Conservation (phyloP, 2,113 vertebrate species). For the Alligator mississippiensis region DNA sequence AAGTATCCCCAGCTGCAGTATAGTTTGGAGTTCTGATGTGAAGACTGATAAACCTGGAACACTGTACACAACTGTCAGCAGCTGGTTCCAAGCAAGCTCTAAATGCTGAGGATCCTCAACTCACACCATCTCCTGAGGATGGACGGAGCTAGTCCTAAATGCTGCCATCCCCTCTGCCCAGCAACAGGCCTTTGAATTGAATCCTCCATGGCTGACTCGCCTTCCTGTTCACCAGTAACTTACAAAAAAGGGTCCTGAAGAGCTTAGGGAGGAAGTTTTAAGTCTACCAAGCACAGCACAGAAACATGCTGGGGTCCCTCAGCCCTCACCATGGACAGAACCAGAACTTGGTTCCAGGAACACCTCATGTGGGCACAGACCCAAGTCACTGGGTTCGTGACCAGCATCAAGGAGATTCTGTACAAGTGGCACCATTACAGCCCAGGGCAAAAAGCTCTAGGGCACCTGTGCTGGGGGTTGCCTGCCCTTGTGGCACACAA, state of each 20-base stretch:
- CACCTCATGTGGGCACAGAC: background rate
- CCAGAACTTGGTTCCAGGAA: background rate
- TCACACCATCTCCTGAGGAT: background rate
- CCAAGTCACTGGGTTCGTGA: background rate
- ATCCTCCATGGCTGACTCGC: background rate
- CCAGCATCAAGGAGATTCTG: background rate
- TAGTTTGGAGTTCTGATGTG: background rate
- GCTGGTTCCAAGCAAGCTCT: background rate
- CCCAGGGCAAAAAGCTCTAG: too few relatives aligned
- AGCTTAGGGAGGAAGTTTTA: fast-evolving
- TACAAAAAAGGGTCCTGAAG: background rate
- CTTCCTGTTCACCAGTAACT: background rate
- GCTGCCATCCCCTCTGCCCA: background rate
- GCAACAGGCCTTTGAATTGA: background rate
- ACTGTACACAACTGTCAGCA: background rate
- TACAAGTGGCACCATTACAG: background rate
- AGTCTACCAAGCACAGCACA: background rate
- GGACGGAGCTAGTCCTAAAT: background rate
- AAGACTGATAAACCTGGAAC: background rate
- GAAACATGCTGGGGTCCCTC: background rate
- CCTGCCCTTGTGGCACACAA: too few relatives aligned
- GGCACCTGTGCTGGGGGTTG: too few relatives aligned
- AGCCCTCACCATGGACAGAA: background rate
- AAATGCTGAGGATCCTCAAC: background rate
- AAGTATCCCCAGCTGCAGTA: constrained; percentile 8